Conservation (phyloP, 2,888 invertebrate species). For the Temnothorax unifasciatus region DNA sequence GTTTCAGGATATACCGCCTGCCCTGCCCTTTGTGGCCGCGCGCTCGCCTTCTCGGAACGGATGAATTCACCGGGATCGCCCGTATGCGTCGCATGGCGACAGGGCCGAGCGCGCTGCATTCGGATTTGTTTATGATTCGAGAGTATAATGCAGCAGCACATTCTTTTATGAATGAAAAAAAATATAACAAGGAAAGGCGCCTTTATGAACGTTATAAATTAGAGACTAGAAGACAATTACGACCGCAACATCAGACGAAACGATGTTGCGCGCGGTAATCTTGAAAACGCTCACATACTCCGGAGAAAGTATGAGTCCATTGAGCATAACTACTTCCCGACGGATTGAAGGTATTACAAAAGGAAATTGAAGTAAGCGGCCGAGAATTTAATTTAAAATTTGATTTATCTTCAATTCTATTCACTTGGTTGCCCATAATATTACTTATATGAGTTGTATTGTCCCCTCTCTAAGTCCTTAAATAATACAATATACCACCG, state of each 20-base stretch:
- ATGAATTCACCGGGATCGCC: no score
- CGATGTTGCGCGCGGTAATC: neutral
- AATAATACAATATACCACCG: neutral
- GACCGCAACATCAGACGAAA: neutral
- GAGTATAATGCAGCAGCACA: neutral
- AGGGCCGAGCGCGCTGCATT: neutral
- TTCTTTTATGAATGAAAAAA: neutral
- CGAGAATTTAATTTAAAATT: slow-evolving; percentile 13
- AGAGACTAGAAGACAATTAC: neutral
- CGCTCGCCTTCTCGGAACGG: neutral
- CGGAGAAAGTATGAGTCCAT: neutral
- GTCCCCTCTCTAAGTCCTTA: neutral
- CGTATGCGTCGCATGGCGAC: neutral
- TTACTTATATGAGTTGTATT: neutral
- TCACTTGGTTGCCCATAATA: neutral
- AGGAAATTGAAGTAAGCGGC: neutral
- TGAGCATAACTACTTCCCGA: neutral
- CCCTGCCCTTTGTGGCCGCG: neutral
- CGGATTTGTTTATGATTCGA: neutral
- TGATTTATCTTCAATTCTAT: slow-evolving; percentile 23
- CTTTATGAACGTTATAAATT: neutral
- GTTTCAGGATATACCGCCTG: neutral
- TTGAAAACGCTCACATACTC: neutral
- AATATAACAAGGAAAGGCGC: neutral
- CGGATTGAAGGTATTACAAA: neutral